A percentile compares a stretch with the other conserved stretches of the same genome.
Evolutionary conservation across 1,140 invertebrate genomes (phyloP).

Genomic region (Calycopis cecrops): DNA sequence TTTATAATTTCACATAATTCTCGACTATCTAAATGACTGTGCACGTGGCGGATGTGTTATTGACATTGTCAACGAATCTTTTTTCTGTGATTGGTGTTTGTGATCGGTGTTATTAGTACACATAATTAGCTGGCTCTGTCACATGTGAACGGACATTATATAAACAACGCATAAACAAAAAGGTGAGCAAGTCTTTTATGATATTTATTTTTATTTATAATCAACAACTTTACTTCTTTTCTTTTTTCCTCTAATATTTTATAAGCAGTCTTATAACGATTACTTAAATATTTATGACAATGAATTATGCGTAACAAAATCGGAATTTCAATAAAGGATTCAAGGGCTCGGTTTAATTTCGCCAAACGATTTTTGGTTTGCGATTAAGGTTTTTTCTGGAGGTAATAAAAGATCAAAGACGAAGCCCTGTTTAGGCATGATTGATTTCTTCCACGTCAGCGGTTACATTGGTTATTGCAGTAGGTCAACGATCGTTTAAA

Average conservation of each 20-base stretch:
- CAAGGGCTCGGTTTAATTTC: background rate
- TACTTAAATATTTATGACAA: no score
- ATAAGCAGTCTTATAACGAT: no score
- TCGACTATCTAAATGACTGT: no score
- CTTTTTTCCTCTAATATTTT: no score
- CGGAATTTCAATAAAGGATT: slow-evolving; percentile 4
- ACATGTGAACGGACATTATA: no score
- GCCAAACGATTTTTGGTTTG: background rate
- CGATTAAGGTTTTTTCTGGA: slow-evolving; percentile 2
- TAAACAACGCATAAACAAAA: no score
- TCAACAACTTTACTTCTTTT: no score
- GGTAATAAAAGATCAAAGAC: slow-evolving; percentile 28
- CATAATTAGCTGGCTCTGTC: no score
- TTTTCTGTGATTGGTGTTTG: slow-evolving; percentile 42
- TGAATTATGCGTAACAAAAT: background rate
- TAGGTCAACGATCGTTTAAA: slow-evolving; percentile 28
- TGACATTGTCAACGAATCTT: slow-evolving; percentile 19
- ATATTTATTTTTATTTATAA: no score
- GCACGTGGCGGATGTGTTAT: slow-evolving; percentile 26
- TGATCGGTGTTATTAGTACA: slow-evolving; percentile 33
- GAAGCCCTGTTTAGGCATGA: slow-evolving; percentile 17
- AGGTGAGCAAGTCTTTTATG: no score
- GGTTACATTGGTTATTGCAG: slow-evolving; percentile 18
- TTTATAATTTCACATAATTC: slow-evolving; percentile 30
- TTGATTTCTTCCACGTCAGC: slow-evolving; percentile 28